These are phyloP conservation scores for Pithys albifrons DNA, from an alignment of 2,113 vertebrate genomes.

Conservation along the genomic window DNA sequence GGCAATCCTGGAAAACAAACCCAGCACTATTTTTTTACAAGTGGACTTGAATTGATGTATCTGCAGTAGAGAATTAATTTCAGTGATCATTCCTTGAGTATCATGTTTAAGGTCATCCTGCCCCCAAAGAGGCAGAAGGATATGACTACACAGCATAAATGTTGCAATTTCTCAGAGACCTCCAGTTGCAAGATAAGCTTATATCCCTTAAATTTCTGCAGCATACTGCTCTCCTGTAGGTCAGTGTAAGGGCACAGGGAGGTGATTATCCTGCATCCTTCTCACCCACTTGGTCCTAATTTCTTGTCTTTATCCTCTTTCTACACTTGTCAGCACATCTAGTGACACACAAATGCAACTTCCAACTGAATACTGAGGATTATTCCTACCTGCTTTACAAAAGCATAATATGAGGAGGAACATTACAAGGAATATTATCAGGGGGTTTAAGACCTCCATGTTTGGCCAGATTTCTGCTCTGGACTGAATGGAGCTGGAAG, in stretches of 20 bases:
- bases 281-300: neutral
- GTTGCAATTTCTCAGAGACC: neutral
- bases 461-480: neutral
- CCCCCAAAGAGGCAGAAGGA: neutral
- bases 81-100: neutral
- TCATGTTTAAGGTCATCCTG: neutral
- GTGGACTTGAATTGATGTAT: neutral
- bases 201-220: neutral
- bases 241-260: neutral
- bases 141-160: neutral
- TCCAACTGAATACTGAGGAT: neutral
- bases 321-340: neutral
- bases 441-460: neutral
- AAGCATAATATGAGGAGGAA: neutral
- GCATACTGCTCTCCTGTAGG: neutral
- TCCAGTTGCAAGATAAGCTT: neutral
- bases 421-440: neutral
- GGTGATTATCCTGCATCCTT: neutral
- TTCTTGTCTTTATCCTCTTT: neutral
- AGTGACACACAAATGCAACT: neutral
- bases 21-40: neutral
- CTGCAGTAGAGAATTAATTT: neutral
- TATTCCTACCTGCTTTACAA: neutral
- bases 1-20: neutral
- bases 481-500: neutral